phyloP scores from a whole-genome alignment of 2,888 invertebrate genomes.

The Euplagia quadripunctaria region DNA sequence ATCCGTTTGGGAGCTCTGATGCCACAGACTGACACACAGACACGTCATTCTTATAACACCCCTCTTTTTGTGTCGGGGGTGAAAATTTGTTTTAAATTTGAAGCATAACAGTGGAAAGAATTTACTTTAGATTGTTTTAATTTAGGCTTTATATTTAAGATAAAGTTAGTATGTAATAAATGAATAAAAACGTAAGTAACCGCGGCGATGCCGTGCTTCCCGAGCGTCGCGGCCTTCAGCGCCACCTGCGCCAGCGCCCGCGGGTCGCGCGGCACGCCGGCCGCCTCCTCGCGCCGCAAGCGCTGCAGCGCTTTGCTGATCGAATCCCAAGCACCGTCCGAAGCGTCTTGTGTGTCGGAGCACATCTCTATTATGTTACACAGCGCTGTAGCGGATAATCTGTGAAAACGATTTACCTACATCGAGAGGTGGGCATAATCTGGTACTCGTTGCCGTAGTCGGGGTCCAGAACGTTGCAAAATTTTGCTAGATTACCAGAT shows the following conservation, averaged over 20 bases:
- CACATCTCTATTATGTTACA: slow-evolving; percentile 75
- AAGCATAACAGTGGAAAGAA: no score
- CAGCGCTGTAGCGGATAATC: slow-evolving; percentile 75
- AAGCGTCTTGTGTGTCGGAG: slow-evolving; percentile 62
- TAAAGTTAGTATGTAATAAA: no score
- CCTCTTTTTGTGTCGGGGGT: no score
- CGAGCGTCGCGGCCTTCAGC: slow-evolving; percentile 62
- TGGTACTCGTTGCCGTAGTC: not conserved
- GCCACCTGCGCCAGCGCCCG: slow-evolving; percentile 63
- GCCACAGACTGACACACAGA: no score
- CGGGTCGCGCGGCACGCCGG: slow-evolving; percentile 63
- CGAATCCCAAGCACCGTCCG: slow-evolving; percentile 66
- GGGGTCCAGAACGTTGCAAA: no score
- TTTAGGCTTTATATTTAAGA: no score
- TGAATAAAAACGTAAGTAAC: slow-evolving; percentile 58
- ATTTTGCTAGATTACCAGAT: no score
- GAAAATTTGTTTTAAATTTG: no score
- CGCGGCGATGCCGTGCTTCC: slow-evolving; percentile 72
- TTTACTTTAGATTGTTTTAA: no score
- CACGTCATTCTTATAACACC: no score
- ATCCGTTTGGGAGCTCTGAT: no score
- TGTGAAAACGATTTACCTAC: slow-evolving; percentile 36
- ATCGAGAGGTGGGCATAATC: not conserved
- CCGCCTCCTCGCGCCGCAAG: slow-evolving; percentile 63
- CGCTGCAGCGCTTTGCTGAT: slow-evolving; percentile 63